Percentiles rank a stretch among this genome's conserved stretches.
These are phyloP conservation scores for Tyria jacobaeae DNA, from an alignment of 2,888 invertebrate species.

Conservation along the genomic window DNA sequence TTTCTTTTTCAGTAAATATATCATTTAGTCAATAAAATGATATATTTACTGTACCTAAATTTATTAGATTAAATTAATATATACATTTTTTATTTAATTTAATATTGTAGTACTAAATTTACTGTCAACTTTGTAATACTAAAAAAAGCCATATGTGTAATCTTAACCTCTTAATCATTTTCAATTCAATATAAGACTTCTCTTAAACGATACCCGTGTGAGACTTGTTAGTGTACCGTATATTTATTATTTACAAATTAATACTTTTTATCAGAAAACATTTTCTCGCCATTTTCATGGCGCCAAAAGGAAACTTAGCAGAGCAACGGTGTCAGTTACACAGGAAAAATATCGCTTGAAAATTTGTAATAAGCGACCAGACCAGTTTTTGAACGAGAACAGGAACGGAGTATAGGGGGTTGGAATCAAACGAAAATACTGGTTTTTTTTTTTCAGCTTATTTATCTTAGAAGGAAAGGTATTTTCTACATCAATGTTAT, in stretches of 20 bases:
- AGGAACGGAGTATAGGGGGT: slow-evolving; percentile 19
- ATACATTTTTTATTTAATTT: too few relatives aligned
- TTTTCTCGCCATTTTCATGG: neutral
- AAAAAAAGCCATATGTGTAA: too few relatives aligned
- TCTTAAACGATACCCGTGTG: too few relatives aligned
- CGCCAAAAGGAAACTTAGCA: slow-evolving; percentile 27
- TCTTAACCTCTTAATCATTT: neutral
- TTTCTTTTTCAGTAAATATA: too few relatives aligned
- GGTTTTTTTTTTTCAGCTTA: too few relatives aligned
- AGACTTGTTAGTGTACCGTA: neutral
- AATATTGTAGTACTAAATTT: too few relatives aligned
- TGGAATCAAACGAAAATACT: slow-evolving; percentile 11
- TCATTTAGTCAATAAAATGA: too few relatives aligned
- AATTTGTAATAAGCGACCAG: slow-evolving; percentile 41
- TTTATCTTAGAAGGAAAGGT: too few relatives aligned
- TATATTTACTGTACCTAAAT: too few relatives aligned
- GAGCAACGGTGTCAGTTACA: slow-evolving; percentile 51
- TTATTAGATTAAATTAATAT: too few relatives aligned
- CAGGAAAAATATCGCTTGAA: slow-evolving; percentile 42
- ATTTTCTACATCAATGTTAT: too few relatives aligned
- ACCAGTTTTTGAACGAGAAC: slow-evolving; percentile 23
- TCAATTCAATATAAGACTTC: neutral
- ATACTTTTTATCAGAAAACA: neutral
- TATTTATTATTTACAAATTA: neutral
- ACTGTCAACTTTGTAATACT: too few relatives aligned